These are phyloP conservation scores for Gallirallus australis DNA, from an alignment of 2,797 vertebrate genomes.

Conservation along the genomic window DNA sequence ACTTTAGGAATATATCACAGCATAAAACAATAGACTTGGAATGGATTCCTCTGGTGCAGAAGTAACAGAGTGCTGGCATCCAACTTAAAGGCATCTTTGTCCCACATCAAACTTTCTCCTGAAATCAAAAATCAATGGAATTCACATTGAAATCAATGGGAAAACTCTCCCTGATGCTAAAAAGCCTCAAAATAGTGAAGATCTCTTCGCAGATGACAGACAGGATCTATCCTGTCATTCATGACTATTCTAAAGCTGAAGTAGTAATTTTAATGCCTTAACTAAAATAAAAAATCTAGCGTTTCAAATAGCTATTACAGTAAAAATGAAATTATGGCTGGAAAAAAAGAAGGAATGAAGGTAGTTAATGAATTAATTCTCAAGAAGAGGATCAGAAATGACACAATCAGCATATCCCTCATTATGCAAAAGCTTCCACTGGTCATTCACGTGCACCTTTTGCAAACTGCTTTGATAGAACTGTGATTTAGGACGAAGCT, in stretches of 20 bases:
- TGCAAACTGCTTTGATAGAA: neutral
- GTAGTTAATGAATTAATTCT: neutral
- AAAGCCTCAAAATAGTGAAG: neutral
- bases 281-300: neutral
- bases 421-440: neutral
- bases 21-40: neutral
- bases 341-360: neutral
- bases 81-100: neutral
- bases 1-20: neutral
- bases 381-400: neutral
- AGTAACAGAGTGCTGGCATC: neutral
- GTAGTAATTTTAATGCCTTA: neutral
- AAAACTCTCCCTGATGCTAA: neutral
- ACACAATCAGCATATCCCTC: rapidly evolving
- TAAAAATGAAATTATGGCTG: neutral
- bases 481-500: neutral
- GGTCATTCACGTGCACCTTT: neutral
- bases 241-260: neutral
- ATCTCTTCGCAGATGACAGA: neutral
- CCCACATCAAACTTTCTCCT: neutral
- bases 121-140: neutral
- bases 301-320: neutral
- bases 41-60: neutral
- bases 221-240: neutral
- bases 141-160: neutral